Conservation (phyloP, 2,113 vertebrate genomes). For the Desmodus rotundus region DNA sequence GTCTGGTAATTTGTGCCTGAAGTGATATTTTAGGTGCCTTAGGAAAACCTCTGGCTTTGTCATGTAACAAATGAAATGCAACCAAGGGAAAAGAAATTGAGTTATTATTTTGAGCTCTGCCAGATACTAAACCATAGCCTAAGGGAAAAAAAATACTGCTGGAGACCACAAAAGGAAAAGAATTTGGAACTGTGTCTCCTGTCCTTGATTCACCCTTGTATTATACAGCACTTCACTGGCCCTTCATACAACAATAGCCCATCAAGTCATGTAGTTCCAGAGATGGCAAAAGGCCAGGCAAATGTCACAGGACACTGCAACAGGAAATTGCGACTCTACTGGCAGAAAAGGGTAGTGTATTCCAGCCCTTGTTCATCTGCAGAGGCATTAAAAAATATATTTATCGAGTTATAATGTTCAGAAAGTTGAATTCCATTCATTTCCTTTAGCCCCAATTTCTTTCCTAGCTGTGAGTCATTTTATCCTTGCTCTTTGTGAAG, state of each 20-base stretch:
- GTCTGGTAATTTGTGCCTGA: neutral
- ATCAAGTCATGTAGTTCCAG: neutral
- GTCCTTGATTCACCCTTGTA: constrained; percentile 38
- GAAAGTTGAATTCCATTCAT: neutral
- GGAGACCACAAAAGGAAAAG: constrained; percentile 66
- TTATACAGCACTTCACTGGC: neutral
- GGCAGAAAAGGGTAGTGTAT: neutral
- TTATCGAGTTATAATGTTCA: neutral
- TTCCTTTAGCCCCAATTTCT: neutral
- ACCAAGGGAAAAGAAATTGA: constrained; percentile 43
- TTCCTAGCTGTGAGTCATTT: neutral
- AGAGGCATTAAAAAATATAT: neutral
- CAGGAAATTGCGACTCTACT: neutral
- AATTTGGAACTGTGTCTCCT: constrained; percentile 54
- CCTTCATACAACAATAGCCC: constrained; percentile 12
- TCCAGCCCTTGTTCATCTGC: neutral
- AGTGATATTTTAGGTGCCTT: constrained; percentile 8
- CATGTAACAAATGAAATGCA: constrained; percentile 41
- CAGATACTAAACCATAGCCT: constrained; percentile 19
- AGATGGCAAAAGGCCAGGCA: constrained; percentile 18
- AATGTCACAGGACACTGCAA: neutral
- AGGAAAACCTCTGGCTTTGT: neutral
- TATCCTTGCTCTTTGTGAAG: neutral
- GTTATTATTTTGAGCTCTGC: constrained; percentile 46
- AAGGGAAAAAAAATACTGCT: neutral